phyloP scores from a whole-genome alignment of 2,797 vertebrate genomes.

The Cryptoprocta ferox region DNA sequence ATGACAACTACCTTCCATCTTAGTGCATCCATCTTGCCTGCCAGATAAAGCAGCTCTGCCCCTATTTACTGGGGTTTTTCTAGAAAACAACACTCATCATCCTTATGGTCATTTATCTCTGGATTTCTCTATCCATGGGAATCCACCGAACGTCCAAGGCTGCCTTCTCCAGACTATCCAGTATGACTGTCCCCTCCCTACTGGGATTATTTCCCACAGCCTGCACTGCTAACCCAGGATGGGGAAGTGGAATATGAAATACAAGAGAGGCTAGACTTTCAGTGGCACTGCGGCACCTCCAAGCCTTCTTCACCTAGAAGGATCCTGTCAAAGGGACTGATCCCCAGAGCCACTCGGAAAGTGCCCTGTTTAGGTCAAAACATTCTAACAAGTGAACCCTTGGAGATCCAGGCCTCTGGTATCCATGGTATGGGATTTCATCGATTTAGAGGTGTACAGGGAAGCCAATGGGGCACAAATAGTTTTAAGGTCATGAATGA shows the following conservation, averaged over 20 bases:
- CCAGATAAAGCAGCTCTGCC: not conserved
- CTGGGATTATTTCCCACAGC: not conserved
- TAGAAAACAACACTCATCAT: not conserved
- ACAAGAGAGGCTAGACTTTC: not conserved
- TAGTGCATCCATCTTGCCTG: not conserved
- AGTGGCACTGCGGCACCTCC: not conserved
- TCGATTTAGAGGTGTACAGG: not conserved
- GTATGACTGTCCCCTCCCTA: not conserved
- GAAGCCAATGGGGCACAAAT: not conserved
- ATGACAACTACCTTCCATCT: not conserved
- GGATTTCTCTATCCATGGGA: not conserved
- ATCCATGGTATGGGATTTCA: not conserved
- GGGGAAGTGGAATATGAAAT: not conserved
- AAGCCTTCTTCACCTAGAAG: not conserved
- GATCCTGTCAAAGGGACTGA: not conserved
- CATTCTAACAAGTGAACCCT: not conserved
- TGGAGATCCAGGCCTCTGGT: not conserved
- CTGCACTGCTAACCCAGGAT: not conserved
- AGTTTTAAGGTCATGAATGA: not conserved
- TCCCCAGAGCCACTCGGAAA: not conserved
- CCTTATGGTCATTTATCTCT: not conserved
- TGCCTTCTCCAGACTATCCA: not conserved
- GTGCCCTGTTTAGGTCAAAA: not conserved
- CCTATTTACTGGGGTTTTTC: not conserved
- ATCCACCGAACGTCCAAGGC: not conserved